Base-by-base conservation (phyloP, 2,888 invertebrate species). In the Papilio demoleus region DNA sequence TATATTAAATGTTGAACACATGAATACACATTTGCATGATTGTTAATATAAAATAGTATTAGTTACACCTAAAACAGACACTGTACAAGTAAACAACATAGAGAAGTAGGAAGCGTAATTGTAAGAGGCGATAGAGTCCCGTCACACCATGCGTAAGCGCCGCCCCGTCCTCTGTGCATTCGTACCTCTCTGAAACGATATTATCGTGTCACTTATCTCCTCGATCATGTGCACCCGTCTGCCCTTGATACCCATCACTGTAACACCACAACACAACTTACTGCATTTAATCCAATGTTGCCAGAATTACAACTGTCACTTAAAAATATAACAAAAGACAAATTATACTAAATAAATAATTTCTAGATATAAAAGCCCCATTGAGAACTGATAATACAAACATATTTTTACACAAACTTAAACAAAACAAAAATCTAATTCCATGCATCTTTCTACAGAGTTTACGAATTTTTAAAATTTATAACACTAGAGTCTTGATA, bases 191-290 rank as follows among this genome's bases (percentile, higher is more conserved):
- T 99, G 98, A 95, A 99, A 99, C 91, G 98, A 98, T 94, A 99
- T 98, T 92, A 99, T 97, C 88, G 98, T 98, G 94, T 98, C 98
- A 94, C 98, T 98, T 93, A 99, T 95, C 94, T 98, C 98, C 94
- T 99, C 99, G 93, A 99, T 99, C 96, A 98, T 97, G 94, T 98
- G 98, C 93, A 99, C 98, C 91, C 99, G 95, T 87, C 98, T 95
- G 90, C 99, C 99, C 94, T 98, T 98, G 95, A 98, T 98, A 94
- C 98, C 98, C 98, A 98, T 98, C 94, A 98, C 98, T 98, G 95
- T 82, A 94, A 93, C 91, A 93, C 90, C 92, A 92, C 83, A 90
- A 89, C 72, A 87, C 68, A 68, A 58, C 68, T 59, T 17, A 27
- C 68, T 17, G 68, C 45, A 47, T 36, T 22, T 38, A 47, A 34